Base-by-base conservation (phyloP, 2,888 invertebrate species). In the Plutella xylostella region DNA sequence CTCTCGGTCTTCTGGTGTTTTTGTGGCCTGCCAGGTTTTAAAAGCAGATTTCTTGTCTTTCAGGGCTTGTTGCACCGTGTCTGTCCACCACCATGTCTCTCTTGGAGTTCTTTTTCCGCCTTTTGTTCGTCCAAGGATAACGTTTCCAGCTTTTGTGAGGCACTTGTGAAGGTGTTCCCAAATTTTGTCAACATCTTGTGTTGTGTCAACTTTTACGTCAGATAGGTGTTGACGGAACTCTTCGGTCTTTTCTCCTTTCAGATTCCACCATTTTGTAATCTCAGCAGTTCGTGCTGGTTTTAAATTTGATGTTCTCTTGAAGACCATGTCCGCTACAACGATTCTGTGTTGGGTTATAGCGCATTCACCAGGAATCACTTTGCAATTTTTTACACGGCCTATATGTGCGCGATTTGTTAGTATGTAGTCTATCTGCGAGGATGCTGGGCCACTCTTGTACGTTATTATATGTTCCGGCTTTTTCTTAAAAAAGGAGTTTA, bases 251-350 rank as follows among this genome's bases (percentile, higher is more conserved):
- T 25, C 25, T 5, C 25, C 25, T 25, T 25, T 25, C 11, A 25
- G 33, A 4, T 6, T 33, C 14, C 14, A 33, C 14, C 33, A n/a
- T 14, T 9, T 33, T 4, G 33, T 14, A 33, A 14, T 6, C n/a
- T 33, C n/a, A 12, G 11, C 11, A 4, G 11, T n/a, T 12, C 14
- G n/a, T 9, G 33, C 33, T 11, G 33, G 33, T 14, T 33, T 25
- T 5, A 7, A 11, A 25, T 5, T 5, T 5, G 25, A 5, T 25
- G 6, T 5, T 25, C 9, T 5, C 25, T 25, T 25, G 44, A 34
- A 43, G 9, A 40, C 47, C 25, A 22, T 65, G 55, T 33, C 42
- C 51, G 48, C 34, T 1, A 53, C 43, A n/a, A 53, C 20, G 11
- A 53, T 14, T n/a, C n/a, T n/a, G n/a, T n/a, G n/a, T n/a, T n/a